phyloP scores from a whole-genome alignment of 2,113 vertebrate species.

The Sigmodon hispidus region DNA sequence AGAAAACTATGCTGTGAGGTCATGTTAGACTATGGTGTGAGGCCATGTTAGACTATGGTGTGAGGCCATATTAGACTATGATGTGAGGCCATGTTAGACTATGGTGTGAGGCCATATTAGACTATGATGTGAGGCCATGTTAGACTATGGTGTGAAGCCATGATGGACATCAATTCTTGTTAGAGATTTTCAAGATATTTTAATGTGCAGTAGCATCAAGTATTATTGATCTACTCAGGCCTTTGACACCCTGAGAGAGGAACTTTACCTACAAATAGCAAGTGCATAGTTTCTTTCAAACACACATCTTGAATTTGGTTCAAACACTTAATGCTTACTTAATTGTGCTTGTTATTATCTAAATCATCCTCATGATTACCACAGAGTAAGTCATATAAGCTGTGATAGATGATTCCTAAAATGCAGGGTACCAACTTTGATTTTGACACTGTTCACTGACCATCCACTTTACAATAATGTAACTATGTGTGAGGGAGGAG shows the following conservation, averaged over 20 bases:
- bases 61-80: too few relatives aligned
- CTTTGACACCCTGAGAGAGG: not conserved
- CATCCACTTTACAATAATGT: not conserved
- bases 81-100: too few relatives aligned
- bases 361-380: not conserved
- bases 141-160: not conserved
- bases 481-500: not conserved
- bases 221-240: not conserved
- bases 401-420: not conserved
- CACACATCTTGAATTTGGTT: constrained; percentile 41
- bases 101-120: not conserved
- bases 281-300: not conserved
- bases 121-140: not conserved
- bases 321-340: not conserved
- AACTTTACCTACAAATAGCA: not conserved
- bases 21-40: too few relatives aligned
- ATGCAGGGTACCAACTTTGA: not conserved
- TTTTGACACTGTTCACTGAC: not conserved
- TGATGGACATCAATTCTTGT: not conserved
- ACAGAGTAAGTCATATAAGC: not conserved
- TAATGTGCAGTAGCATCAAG: not conserved
- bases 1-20: not conserved
- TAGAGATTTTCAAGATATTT: not conserved
- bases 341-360: constrained; percentile 45
- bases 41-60: too few relatives aligned